phyloP scores from a whole-genome alignment of 2,797 vertebrate genomes.

The Oreonectes daqikongensis region DNA sequence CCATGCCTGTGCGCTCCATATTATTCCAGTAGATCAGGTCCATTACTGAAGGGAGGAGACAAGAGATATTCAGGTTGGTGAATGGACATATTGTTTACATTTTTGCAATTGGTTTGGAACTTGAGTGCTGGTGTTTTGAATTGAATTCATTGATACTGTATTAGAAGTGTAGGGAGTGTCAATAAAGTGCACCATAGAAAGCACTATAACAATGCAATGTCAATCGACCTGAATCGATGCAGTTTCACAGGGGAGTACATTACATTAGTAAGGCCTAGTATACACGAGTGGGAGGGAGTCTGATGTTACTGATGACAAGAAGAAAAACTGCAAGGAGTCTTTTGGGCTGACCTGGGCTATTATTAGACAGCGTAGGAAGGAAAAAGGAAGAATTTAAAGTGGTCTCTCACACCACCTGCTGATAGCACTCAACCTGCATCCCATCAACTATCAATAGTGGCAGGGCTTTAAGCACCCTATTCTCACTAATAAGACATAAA shows the following conservation, averaged over 20 bases:
- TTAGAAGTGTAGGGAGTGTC: neutral
- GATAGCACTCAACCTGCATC: constrained; percentile 54
- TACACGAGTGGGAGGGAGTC: neutral
- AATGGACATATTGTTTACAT: neutral
- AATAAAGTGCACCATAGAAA: neutral
- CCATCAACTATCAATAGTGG: constrained; percentile 33
- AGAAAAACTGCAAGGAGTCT: constrained; percentile 46
- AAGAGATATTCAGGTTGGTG: neutral
- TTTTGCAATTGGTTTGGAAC: neutral
- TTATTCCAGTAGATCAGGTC: constrained; percentile 94
- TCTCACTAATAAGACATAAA: neutral
- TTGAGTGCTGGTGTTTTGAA: neutral
- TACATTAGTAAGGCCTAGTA: neutral
- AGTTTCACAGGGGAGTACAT: neutral
- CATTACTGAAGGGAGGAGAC: constrained; percentile 68
- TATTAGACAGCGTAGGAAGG: constrained; percentile 68
- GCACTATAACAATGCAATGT: neutral
- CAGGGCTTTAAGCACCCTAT: neutral
- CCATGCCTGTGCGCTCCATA: constrained; percentile 79
- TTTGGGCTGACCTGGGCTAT: constrained; percentile 62
- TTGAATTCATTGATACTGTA: neutral
- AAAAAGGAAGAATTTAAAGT: constrained; percentile 65
- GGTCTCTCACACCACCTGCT: constrained; percentile 75
- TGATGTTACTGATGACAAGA: neutral
- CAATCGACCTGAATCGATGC: neutral